Percentiles rank a stretch among this genome's conserved stretches.
Evolutionary conservation across 2,797 vertebrate genomes (phyloP).

Genomic region (Erithacus rubecula): DNA sequence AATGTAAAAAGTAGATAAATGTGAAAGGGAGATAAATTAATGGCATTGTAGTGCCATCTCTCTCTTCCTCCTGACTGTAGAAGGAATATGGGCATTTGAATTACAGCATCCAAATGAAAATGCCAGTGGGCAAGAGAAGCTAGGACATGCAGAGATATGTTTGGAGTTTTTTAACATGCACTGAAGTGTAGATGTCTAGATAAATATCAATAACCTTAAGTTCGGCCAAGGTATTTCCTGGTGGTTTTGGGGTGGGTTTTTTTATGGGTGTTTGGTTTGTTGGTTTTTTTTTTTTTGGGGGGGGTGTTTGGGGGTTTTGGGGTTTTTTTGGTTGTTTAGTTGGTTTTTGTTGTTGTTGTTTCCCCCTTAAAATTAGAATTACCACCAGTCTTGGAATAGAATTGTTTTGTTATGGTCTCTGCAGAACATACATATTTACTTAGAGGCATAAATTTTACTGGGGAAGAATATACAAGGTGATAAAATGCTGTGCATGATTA

Average conservation of each 20-base stretch:
- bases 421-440: background rate
- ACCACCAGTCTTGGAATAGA: background rate
- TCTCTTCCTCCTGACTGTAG: background rate
- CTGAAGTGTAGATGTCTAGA: background rate
- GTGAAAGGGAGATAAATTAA: background rate
- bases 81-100: background rate
- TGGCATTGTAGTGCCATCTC: background rate
- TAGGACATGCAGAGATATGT: background rate
- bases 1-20: background rate
- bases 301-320: too few relatives aligned
- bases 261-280: background rate
- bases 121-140: background rate
- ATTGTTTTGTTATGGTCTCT: background rate
- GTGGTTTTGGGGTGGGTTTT: background rate
- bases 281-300: background rate
- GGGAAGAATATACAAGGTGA: background rate
- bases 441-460: background rate
- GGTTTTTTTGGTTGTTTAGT: too few relatives aligned
- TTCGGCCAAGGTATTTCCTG: background rate
- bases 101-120: background rate
- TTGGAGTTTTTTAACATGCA: rapidly evolving
- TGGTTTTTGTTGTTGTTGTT: background rate
- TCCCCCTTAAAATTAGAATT: background rate
- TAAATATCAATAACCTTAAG: background rate
- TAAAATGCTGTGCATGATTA: background rate